Conservation (phyloP, 2,113 vertebrate genomes). For the Danionella cerebrum region DNA sequence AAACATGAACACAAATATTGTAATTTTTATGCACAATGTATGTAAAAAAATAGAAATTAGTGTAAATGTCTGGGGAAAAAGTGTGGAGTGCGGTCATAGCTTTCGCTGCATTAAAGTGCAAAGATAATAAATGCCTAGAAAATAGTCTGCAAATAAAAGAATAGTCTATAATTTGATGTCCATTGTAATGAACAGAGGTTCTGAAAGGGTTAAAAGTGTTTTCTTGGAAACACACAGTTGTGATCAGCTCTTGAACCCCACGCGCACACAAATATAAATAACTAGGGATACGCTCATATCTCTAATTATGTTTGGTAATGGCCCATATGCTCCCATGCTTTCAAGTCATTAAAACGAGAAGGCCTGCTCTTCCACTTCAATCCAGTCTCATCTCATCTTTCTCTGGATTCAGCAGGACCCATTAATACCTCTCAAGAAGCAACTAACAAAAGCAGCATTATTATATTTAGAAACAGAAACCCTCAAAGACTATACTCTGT, state of each 20-base stretch:
- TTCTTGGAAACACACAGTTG: too few species aligned
- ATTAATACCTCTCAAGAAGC: constrained; percentile 33
- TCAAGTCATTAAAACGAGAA: constrained; percentile 11
- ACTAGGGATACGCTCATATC: not conserved
- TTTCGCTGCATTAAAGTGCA: too few species aligned
- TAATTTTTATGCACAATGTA: too few species aligned
- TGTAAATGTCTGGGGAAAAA: too few species aligned
- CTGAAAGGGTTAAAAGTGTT: too few species aligned
- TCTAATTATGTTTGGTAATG: not conserved
- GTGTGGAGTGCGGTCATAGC: too few species aligned
- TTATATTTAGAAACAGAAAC: constrained; percentile 60
- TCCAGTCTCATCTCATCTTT: constrained; percentile 14
- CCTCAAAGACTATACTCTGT: constrained; percentile 54
- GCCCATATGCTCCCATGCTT: not conserved
- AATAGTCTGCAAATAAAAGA: too few species aligned
- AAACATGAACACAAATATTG: too few species aligned
- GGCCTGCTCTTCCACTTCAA: not conserved
- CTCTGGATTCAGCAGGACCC: constrained; percentile 2
- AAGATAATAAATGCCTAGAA: too few species aligned
- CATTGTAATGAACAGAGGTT: too few species aligned
- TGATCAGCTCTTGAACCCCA: not conserved
- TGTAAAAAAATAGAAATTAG: too few species aligned
- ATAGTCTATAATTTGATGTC: too few species aligned
- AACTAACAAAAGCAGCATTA: constrained; percentile 50
- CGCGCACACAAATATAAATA: not conserved